Percentiles rank a stretch among this genome's conserved stretches.
phyloP scores from a whole-genome alignment of 1,140 invertebrate genomes.

The Drosophila quadrilineata region DNA sequence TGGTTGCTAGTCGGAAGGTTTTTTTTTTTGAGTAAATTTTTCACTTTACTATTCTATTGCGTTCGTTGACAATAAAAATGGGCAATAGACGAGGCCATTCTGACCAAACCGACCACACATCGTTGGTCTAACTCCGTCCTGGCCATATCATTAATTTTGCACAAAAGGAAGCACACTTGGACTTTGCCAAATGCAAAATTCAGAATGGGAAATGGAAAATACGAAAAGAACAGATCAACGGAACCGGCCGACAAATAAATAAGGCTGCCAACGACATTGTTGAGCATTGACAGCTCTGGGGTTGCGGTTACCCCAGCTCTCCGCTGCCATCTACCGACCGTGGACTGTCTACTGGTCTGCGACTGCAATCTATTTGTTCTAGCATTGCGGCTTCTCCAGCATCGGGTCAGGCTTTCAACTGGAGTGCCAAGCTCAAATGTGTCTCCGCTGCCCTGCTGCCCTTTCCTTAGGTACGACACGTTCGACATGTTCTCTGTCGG shows the following conservation, averaged over 20 bases:
- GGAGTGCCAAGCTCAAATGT: background rate
- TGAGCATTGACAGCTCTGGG: constrained; percentile 60
- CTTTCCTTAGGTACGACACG: constrained; percentile 33
- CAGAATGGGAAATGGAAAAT: too few species aligned
- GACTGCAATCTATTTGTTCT: constrained; percentile 12
- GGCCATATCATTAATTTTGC: constrained; percentile 70
- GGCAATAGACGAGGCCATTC: constrained; percentile 51
- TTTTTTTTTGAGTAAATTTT: constrained; percentile 49
- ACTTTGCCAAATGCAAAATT: constrained; percentile 70
- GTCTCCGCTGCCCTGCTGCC: constrained; percentile 9
- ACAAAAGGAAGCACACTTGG: constrained; percentile 55
- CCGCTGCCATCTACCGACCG: constrained; percentile 1
- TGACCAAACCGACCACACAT: constrained; percentile 31
- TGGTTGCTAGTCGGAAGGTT: background rate
- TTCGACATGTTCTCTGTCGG: constrained; percentile 67
- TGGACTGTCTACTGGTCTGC: background rate
- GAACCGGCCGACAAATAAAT: constrained; percentile 62
- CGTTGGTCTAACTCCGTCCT: constrained; percentile 3
- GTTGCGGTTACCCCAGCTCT: background rate
- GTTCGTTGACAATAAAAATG: constrained; percentile 70
- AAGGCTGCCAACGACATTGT: constrained; percentile 61
- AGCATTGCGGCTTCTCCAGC: constrained; percentile 1
- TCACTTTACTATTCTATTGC: constrained; percentile 57
- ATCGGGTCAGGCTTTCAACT: background rate
- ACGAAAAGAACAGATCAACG: constrained; percentile 34